Base-by-base conservation (phyloP, 2,797 vertebrate genomes). In the Cetoscarus ocellatus region DNA sequence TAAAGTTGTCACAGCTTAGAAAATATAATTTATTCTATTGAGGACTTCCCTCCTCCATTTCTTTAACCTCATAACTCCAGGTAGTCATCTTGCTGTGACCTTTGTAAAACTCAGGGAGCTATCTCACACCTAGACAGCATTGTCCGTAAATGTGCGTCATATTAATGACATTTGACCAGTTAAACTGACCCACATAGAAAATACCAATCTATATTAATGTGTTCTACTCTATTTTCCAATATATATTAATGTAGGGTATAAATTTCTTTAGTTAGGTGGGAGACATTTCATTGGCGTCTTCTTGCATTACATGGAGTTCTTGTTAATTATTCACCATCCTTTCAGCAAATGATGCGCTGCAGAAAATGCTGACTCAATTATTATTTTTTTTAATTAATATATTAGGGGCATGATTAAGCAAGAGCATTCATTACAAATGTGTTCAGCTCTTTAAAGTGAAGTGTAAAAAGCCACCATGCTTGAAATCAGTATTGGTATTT, bases 201-300 rank as follows among this genome's bases (percentile, higher is more conserved):
- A 86, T 84, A 83, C 77, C 87, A 80, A 92, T 92, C 74, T 93
- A 91, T 94, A 94, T 94, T 94, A 94, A 94, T 94, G 91, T 78
- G 68, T 84, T 86, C 82, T 76, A 60, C 77, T 87, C 78, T 43
- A 76, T 86, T 90, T 50, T 89, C 73, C 87, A 92, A 92, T 93
- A 91, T 93, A 93, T 95, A 95, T 93, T 94, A 93, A 94, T 94
- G 87, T 54, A 52, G 83, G 57, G 64, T 91, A 79, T 92, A 84
- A 84, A 89, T 92, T 81, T 86, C 75, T 80, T 80, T 81, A 77
- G 64, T 81, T 85, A 67, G 83, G 73, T 85, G 66, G 53, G 13
- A 59, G 83, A 75, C 67, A 79, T 90, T 91, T 92, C 80, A 86
- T 91, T 86, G 73, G 79, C 79, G 87, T 84, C 82, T 82, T 75